Base-by-base conservation (phyloP, 2,797 vertebrate genomes). In the Microchirus variegatus region DNA sequence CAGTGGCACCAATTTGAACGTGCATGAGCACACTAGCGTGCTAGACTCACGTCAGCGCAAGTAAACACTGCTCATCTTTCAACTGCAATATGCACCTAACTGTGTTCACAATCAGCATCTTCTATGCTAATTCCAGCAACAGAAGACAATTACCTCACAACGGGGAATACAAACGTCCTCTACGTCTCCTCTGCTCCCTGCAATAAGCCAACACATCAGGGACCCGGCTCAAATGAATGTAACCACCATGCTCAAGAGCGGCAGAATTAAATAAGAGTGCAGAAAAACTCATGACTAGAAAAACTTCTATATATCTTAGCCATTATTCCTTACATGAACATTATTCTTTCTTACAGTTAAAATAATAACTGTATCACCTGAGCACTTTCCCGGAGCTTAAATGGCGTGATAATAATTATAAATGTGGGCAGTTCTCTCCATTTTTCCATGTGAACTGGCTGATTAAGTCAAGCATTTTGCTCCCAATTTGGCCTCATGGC, bases 401-500 rank as follows among this genome's bases (percentile, higher is more conserved):
- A 67, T 69, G n/a, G n/a, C n/a, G n/a, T n/a, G 10, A 58, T 59
- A 78, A 74, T 43, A 38, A n/a, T n/a, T n/a, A n/a, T n/a, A n/a
- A n/a, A n/a, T n/a, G 41, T 50, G 45, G 68, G 18, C 35, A 5
- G 67, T 59, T 59, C 26, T 52, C 55, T 52, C 38, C 31, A 13
- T 53, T 59, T 15, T 40, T 63, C 35, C n/a, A 52, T 26, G 47
- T 63, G 53, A 79, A 67, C 70, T 62, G 56, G 55, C 53, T 58
- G 63, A 54, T 45, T 65, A 67, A 75, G 56, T 78, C 63, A 51
- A 83, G 70, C 48, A 19, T 83, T 83, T 81, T 74, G 70, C 63
- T 70, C 54, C 63, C 70, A 75, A 74, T 83, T 70, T 72, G 53
- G 58, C 64, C 72, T 67, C 60, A 51, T 63, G 68, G 82, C 75